A percentile compares a stretch with the other conserved stretches of the same genome.
Evolutionary conservation across 2,888 invertebrate genomes (phyloP).

Genomic region (Aphidoletes aphidimyza): DNA sequence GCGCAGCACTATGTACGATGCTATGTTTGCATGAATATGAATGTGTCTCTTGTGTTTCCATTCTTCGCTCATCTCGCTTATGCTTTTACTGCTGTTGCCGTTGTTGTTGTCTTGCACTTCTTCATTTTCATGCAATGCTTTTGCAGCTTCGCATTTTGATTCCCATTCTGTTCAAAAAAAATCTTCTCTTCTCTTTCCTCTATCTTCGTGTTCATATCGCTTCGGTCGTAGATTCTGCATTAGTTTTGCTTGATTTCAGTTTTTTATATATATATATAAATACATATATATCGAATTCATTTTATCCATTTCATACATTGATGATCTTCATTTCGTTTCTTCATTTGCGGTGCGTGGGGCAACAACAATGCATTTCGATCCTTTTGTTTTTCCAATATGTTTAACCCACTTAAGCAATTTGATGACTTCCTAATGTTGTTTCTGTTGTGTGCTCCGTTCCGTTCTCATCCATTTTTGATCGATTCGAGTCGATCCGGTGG

Average conservation of each 20-base stretch:
- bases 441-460: not conserved
- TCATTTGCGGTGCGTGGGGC: not conserved
- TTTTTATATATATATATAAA: not conserved
- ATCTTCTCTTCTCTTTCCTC: no score
- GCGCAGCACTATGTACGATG: not conserved
- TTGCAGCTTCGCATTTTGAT: constrained; percentile 8
- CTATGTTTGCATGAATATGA: constrained; percentile 28
- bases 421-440: not conserved
- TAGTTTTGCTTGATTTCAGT: not conserved
- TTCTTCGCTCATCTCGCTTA: not conserved
- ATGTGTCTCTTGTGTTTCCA: constrained; percentile 8
- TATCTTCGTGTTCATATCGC: not conserved
- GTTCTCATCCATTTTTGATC: not conserved
- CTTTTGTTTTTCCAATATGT: not conserved
- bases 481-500: no score
- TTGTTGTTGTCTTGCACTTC: not conserved
- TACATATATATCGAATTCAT: no score
- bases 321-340: not conserved
- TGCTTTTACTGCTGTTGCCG: not conserved
- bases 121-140: constrained; percentile 1
- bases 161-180: no score
- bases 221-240: constrained; percentile 12
- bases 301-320: not conserved
- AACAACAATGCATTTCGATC: not conserved
- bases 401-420: constrained; percentile 16